Conservation (phyloP, 92 coral and sea anemone species). For the Virgularia gustaviana region DNA sequence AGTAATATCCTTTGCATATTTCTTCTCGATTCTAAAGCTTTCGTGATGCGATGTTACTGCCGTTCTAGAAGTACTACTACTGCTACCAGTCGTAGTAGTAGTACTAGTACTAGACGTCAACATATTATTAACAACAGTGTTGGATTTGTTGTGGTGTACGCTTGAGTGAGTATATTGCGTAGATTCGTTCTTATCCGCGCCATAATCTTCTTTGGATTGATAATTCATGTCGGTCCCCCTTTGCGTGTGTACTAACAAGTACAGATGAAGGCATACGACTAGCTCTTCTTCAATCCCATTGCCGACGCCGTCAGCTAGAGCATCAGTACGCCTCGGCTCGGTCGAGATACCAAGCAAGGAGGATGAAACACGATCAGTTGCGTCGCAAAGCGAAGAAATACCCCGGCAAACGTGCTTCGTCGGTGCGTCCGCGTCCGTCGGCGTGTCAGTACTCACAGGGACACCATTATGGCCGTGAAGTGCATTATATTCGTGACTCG, state of each 20-base stretch:
- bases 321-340: too few relatives aligned
- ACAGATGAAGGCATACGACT: conserved; percentile 30
- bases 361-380: too few relatives aligned
- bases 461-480: too few relatives aligned
- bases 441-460: too few relatives aligned
- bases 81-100: background rate
- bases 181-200: background rate
- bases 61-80: background rate
- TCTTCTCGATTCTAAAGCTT: background rate
- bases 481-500: too few relatives aligned
- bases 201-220: conserved; percentile 6
- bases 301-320: too few relatives aligned
- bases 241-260: background rate
- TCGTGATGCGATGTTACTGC: background rate
- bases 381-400: too few relatives aligned
- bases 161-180: background rate
- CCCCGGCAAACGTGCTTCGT: too few relatives aligned
- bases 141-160: conserved; percentile 5
- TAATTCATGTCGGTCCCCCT: conserved; percentile 6
- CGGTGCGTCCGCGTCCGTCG: too few relatives aligned
- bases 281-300: background rate
- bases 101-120: background rate
- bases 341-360: too few relatives aligned
- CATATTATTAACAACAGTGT: background rate
- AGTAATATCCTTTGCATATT: background rate